phyloP scores from a whole-genome alignment of 1,140 invertebrate genomes.

The Gryllus bimaculatus region DNA sequence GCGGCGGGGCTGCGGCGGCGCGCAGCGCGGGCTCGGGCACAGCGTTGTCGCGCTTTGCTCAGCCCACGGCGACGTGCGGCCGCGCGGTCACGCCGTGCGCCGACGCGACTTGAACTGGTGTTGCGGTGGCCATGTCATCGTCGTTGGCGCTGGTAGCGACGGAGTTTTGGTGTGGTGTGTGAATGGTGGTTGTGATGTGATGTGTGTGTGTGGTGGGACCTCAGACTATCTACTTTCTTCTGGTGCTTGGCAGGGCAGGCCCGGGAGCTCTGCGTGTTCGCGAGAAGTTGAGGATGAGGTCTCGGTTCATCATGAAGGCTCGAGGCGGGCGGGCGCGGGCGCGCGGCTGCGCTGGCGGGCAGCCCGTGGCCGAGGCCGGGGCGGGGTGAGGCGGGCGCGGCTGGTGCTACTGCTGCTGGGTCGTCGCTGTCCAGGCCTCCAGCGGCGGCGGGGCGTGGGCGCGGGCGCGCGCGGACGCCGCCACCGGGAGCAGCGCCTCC shows the following conservation, averaged over 20 bases:
- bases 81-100: constrained; percentile 36
- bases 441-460: background rate
- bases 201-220: constrained; percentile 34
- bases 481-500: constrained; percentile 12
- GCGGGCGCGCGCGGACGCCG: background rate
- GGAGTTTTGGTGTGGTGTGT: constrained; percentile 54
- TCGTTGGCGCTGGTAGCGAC: constrained; percentile 75
- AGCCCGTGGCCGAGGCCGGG: constrained; percentile 96
- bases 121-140: constrained; percentile 38
- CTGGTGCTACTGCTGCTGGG: constrained; percentile 32
- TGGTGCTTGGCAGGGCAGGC: constrained; percentile 52
- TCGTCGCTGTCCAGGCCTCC: constrained; percentile 26
- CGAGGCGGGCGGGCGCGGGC: constrained; percentile 48
- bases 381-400: constrained; percentile 54
- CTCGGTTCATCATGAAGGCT: constrained; percentile 97
- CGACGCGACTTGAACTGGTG: constrained; percentile 23
- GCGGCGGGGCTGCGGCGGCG: background rate
- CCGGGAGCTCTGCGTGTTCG: constrained; percentile 55
- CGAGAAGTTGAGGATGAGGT: constrained; percentile 85
- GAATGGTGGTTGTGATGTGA: constrained; percentile 38
- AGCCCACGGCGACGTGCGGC: constrained; percentile 45
- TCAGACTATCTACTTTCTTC: constrained; percentile 50
- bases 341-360: constrained; percentile 45
- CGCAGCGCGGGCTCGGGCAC: background rate
- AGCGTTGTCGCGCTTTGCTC: constrained; percentile 37